phyloP scores from a whole-genome alignment of 2,797 vertebrate genomes.

The Hylomyscus alleni region DNA sequence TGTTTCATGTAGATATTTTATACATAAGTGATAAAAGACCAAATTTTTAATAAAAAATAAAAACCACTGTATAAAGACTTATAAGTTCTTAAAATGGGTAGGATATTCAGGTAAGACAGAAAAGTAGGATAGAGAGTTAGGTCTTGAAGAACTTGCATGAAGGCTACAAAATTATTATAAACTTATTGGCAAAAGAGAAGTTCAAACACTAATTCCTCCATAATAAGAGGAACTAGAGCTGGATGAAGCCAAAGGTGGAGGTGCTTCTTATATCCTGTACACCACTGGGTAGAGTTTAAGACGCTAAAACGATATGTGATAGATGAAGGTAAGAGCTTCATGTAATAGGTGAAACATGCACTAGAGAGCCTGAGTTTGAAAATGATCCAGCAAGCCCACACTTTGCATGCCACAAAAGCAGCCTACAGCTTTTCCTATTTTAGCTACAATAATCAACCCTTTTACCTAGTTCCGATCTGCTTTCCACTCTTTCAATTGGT shows the following conservation, averaged over 20 bases:
- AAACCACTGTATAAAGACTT: neutral
- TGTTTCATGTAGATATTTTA: too few species aligned
- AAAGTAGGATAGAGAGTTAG: too few species aligned
- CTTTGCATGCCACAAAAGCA: neutral
- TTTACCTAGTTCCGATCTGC: neutral
- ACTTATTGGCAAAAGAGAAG: neutral
- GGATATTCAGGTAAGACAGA: neutral
- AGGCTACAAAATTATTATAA: neutral
- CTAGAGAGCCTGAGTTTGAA: neutral
- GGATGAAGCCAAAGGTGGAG: neutral
- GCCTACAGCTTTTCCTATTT: neutral
- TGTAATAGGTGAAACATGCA: accelerated
- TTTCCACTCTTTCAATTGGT: neutral
- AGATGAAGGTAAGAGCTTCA: neutral
- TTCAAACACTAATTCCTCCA: neutral
- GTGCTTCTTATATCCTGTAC: neutral
- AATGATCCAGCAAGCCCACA: neutral
- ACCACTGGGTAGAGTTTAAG: neutral
- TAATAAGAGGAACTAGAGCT: neutral
- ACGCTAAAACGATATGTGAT: neutral
- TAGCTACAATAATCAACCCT: neutral
- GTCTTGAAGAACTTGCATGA: neutral
- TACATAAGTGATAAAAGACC: too few species aligned
- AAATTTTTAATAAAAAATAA: too few species aligned
- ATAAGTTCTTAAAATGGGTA: neutral